Conservation (phyloP, 2,113 vertebrate genomes). For the Halichoeres trimaculatus region DNA sequence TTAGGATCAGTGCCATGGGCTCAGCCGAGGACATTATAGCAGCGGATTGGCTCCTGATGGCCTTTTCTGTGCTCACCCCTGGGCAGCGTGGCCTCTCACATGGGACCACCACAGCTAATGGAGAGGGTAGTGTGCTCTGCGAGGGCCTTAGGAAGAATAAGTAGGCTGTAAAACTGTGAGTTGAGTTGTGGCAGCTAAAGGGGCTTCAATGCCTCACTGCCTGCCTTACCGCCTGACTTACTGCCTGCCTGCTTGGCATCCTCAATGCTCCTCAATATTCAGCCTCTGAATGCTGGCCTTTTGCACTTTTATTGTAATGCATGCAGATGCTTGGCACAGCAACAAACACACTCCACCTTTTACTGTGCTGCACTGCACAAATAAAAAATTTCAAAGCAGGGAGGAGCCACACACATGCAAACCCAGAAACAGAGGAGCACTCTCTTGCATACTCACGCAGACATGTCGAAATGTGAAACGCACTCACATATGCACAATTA, state of each 20-base stretch:
- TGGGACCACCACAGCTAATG: constrained; percentile 77
- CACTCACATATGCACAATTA: constrained; percentile 63
- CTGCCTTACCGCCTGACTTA: constrained; percentile 74
- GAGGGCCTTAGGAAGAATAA: constrained; percentile 78
- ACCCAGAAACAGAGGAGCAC: constrained; percentile 15
- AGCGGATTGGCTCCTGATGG: constrained; percentile 74
- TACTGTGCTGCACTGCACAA: constrained; percentile 63
- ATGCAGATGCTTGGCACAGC: constrained; percentile 70
- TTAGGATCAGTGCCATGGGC: constrained; percentile 74
- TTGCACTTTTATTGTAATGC: constrained; percentile 76
- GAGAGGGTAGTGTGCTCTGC: constrained; percentile 71
- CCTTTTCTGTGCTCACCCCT: constrained; percentile 68
- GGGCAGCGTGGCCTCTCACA: constrained; percentile 70
- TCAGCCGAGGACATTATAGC: constrained; percentile 75
- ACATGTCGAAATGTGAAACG: constrained; percentile 58
- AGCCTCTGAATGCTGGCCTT: constrained; percentile 70
- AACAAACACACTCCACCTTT: constrained; percentile 69
- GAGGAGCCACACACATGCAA: constrained; percentile 57
- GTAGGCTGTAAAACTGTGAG: constrained; percentile 77
- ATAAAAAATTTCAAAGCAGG: constrained; percentile 69
- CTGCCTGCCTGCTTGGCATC: constrained; percentile 72
- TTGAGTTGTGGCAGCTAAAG: constrained; percentile 75
- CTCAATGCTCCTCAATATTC: constrained; percentile 69
- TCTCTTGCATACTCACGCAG: constrained; percentile 59
- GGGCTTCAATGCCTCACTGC: constrained; percentile 74